These are phyloP conservation scores for Tipula lateralis DNA, from an alignment of 2,888 invertebrate genomes.

Conservation along the genomic window DNA sequence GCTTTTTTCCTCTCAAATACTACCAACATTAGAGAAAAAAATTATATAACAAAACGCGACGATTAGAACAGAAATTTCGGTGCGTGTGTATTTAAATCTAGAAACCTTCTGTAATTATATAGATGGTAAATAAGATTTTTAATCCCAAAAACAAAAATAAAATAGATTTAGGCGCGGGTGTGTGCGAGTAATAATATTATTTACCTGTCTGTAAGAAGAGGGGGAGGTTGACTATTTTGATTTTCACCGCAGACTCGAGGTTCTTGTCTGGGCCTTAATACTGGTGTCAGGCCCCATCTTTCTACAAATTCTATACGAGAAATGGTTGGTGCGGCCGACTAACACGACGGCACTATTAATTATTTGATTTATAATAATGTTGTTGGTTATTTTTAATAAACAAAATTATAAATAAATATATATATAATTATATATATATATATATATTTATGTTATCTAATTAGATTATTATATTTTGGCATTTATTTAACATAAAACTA, in stretches of 20 bases:
- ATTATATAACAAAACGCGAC: background rate
- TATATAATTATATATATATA: background rate
- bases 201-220: constrained; percentile 51
- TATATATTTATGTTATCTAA: constrained; percentile 31
- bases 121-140: no score
- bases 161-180: background rate
- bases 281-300: constrained; percentile 98
- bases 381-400: background rate
- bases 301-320: constrained; percentile 96
- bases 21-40: background rate
- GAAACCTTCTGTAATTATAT: no score
- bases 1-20: background rate
- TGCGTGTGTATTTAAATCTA: background rate
- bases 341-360: constrained; percentile 28
- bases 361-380: background rate
- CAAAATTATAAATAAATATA: background rate
- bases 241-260: constrained; percentile 66
- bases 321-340: constrained; percentile 56
- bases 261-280: constrained; percentile 94
- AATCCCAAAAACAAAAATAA: background rate
- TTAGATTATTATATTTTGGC: constrained; percentile 30
- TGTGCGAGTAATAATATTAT: background rate
- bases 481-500: constrained; percentile 27
- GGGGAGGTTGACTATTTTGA: constrained; percentile 49
- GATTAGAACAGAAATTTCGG: background rate